Conservation (phyloP, 2,797 vertebrate genomes). For the Linurgus olivaceus region DNA sequence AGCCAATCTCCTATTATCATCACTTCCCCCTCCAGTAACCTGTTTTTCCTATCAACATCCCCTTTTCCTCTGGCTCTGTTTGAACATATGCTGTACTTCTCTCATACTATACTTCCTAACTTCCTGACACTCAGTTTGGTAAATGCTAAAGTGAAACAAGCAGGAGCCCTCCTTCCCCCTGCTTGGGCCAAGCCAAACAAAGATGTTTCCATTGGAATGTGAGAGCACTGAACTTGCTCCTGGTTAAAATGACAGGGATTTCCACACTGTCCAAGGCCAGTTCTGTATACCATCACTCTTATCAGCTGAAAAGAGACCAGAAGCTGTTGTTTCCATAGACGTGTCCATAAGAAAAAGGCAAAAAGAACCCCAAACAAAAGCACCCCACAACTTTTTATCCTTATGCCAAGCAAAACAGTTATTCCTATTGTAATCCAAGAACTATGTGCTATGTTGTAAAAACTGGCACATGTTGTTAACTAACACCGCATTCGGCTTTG, state of each 20-base stretch:
- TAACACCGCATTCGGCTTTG: not conserved
- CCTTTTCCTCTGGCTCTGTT: not conserved
- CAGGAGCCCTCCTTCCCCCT: not conserved
- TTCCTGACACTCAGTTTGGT: slow-evolving; percentile 1
- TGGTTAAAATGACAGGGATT: not conserved
- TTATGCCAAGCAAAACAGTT: slow-evolving; percentile 69
- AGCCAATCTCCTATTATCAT: not conserved
- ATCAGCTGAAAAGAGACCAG: slow-evolving; percentile 59
- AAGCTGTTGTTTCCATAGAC: slow-evolving; percentile 40
- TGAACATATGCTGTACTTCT: not conserved
- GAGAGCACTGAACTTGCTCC: not conserved
- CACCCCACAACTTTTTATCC: slow-evolving; percentile 8
- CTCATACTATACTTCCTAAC: not conserved
- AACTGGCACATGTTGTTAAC: not conserved
- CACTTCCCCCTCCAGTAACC: not conserved
- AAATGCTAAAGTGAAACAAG: not conserved
- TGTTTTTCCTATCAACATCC: not conserved
- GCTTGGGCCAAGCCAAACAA: slow-evolving; percentile 53
- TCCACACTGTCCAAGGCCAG: not conserved
- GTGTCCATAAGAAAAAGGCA: not conserved
- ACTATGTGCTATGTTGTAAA: not conserved
- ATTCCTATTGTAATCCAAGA: slow-evolving; percentile 51
- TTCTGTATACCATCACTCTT: slow-evolving; percentile 9
- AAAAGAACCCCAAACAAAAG: not conserved
- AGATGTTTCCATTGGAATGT: slow-evolving; percentile 35